phyloP scores from a whole-genome alignment of 2,888 invertebrate species.

The Nemotelus nigrinus region DNA sequence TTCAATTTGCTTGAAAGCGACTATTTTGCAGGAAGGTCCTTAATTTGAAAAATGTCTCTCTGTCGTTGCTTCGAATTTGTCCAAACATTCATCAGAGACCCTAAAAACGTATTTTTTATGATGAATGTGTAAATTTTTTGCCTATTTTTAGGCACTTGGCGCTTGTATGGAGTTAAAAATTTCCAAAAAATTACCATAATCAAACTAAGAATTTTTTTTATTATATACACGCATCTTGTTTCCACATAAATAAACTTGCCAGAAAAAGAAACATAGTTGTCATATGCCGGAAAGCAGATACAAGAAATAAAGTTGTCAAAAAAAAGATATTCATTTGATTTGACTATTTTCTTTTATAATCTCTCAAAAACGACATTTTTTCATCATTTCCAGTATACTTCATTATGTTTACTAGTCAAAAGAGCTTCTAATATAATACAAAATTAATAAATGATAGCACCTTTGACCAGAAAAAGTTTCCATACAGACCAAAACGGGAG shows the following conservation, averaged over 20 bases:
- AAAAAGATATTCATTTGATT: neutral
- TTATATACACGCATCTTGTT: too few relatives aligned
- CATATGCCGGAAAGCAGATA: neutral
- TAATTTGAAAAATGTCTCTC: too few relatives aligned
- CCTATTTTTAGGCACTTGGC: too few relatives aligned
- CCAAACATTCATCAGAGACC: too few relatives aligned
- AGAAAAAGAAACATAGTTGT: neutral
- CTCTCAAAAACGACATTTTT: neutral
- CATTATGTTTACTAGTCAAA: neutral
- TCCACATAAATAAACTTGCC: neutral
- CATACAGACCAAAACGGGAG: constrained; percentile 2
- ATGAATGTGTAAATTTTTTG: too few relatives aligned
- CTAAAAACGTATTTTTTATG: too few relatives aligned
- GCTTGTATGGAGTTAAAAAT: too few relatives aligned
- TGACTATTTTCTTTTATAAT: constrained; percentile 12
- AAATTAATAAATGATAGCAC: constrained; percentile 5
- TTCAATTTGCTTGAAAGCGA: too few relatives aligned
- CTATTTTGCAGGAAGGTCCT: too few relatives aligned
- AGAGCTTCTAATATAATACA: neutral
- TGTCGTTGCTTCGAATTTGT: too few relatives aligned
- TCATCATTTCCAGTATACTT: constrained; percentile 1
- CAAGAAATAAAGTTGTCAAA: neutral
- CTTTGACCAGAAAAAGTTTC: neutral
- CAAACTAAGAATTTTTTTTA: too few relatives aligned
- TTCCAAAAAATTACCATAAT: too few relatives aligned